These are phyloP conservation scores for Lymantria dispar DNA, from an alignment of 2,888 invertebrate species.

Conservation along the genomic window DNA sequence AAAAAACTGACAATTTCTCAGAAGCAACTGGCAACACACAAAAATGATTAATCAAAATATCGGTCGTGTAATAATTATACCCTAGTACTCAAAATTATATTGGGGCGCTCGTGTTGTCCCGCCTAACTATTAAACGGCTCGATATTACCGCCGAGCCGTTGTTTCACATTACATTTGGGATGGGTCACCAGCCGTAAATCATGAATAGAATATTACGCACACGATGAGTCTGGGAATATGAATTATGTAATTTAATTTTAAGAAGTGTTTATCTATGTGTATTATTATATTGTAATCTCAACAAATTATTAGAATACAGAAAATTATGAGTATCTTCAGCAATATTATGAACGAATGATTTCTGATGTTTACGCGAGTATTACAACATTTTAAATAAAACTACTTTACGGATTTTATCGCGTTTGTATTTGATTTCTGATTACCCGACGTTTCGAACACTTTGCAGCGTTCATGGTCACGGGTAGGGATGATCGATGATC, in stretches of 20 bases:
- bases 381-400: too few species aligned
- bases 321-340: too few species aligned
- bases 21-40: conserved; percentile 24
- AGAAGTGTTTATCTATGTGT: background rate
- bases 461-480: too few species aligned
- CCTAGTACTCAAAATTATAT: conserved; percentile 36
- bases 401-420: too few species aligned
- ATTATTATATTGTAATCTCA: too few species aligned
- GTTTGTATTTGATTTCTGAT: too few species aligned
- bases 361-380: too few species aligned
- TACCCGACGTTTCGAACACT: too few species aligned
- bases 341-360: too few species aligned
- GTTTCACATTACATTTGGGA: conserved; percentile 20
- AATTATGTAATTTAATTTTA: conserved; percentile 5
- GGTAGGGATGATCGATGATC: too few species aligned
- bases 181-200: conserved; percentile 31
- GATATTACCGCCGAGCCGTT: conserved; percentile 8
- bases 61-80: conserved; percentile 33
- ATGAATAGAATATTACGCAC: conserved; percentile 34
- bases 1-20: conserved; percentile 31
- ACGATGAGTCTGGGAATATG: conserved; percentile 13
- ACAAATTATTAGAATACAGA: too few species aligned
- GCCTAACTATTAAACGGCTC: conserved; percentile 28
- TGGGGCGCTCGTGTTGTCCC: conserved; percentile 36
- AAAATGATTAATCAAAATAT: conserved; percentile 34